These are phyloP conservation scores for Mobula hypostoma DNA, from an alignment of 2,113 vertebrate species.

Conservation along the genomic window DNA sequence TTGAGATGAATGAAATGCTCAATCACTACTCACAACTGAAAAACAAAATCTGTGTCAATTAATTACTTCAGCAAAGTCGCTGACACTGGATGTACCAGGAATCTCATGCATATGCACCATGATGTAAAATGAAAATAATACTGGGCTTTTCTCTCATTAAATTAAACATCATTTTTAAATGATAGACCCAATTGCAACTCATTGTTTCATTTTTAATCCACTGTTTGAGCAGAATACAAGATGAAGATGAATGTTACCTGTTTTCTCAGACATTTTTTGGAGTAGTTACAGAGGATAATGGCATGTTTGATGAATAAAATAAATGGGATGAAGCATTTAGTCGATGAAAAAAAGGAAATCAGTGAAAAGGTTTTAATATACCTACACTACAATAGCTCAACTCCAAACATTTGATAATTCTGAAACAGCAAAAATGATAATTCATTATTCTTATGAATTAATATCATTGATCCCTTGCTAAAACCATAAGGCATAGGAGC, in stretches of 20 bases:
- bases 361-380: neutral
- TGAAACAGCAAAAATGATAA: neutral
- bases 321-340: neutral
- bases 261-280: neutral
- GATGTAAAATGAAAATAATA: neutral
- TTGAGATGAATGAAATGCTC: neutral
- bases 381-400: neutral
- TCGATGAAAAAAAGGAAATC: neutral
- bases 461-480: neutral
- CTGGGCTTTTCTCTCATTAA: neutral
- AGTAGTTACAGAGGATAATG: neutral
- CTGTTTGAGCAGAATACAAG: neutral
- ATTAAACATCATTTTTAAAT: neutral
- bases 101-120: neutral
- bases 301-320: neutral
- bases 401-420: neutral
- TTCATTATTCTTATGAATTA: neutral
- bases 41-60: neutral
- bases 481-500: too few species aligned
- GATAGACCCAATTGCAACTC: neutral
- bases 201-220: neutral
- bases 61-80: neutral
- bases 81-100: neutral
- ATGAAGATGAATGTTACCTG: neutral
- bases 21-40: neutral